phyloP scores from a whole-genome alignment of 2,797 vertebrate genomes.

The Sebastes steindachneri region DNA sequence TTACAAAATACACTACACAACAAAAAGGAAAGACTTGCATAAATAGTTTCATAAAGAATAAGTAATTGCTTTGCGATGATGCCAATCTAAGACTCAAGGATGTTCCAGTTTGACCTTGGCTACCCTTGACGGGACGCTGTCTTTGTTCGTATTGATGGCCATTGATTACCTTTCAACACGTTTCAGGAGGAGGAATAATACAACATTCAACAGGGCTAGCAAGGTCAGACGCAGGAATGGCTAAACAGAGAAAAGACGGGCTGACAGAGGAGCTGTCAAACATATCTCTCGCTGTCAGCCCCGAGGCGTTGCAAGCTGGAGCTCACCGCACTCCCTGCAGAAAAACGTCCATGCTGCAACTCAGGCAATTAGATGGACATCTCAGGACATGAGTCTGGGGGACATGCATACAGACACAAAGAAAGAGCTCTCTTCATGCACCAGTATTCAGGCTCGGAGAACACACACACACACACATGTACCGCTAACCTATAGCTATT shows the following conservation, averaged over 20 bases:
- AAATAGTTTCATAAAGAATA: not conserved
- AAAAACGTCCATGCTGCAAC: conserved; percentile 29
- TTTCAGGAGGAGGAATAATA: conserved; percentile 34
- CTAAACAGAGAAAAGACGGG: conserved; percentile 27
- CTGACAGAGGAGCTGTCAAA: conserved; percentile 63
- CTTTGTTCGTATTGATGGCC: conserved; percentile 44
- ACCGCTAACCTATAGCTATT: conserved; percentile 40
- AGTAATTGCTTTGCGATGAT: conserved; percentile 30
- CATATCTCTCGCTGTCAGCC: conserved; percentile 33
- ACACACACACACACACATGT: not conserved
- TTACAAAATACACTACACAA: not conserved
- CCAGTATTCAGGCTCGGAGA: not conserved
- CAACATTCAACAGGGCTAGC: conserved; percentile 51
- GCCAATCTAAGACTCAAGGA: not conserved
- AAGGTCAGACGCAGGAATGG: conserved; percentile 46
- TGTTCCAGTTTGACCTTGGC: conserved; percentile 42
- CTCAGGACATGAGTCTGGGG: not conserved
- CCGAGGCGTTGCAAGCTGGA: conserved; percentile 25
- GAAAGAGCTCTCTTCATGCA: not conserved
- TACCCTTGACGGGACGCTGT: not conserved
- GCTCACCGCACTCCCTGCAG: conserved; percentile 11
- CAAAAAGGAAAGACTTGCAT: not conserved
- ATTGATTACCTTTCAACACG: conserved; percentile 68
- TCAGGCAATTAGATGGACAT: conserved; percentile 41
- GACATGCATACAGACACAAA: not conserved